These are phyloP conservation scores for Meles meles DNA, from an alignment of 2,113 vertebrate species.

Conservation along the genomic window DNA sequence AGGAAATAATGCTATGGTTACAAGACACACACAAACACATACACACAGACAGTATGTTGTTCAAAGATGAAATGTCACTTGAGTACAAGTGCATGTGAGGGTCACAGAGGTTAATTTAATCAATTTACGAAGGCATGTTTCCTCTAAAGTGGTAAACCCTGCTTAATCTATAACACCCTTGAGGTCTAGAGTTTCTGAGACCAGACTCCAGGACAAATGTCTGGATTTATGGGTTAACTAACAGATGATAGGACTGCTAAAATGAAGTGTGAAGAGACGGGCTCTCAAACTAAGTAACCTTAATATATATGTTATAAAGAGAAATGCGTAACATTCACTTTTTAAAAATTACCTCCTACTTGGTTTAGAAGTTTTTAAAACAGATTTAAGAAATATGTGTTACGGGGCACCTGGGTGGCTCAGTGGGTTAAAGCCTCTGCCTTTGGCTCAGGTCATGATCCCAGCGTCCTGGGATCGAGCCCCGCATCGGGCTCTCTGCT, in stretches of 20 bases:
- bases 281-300: background rate
- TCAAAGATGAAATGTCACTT: background rate
- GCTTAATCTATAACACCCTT: background rate
- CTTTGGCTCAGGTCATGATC: too few relatives aligned
- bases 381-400: background rate
- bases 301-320: background rate
- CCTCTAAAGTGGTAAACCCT: background rate
- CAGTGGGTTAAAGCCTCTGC: too few relatives aligned
- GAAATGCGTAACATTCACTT: background rate
- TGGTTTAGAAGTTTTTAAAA: background rate
- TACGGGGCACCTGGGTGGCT: too few relatives aligned
- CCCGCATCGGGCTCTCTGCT: too few relatives aligned
- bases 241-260: background rate
- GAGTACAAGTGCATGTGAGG: background rate
- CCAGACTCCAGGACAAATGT: background rate
- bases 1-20: background rate
- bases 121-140: background rate
- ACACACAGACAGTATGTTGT: background rate
- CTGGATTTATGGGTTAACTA: background rate
- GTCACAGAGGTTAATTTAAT: background rate
- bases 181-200: constrained; percentile 5
- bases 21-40: background rate
- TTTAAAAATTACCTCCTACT: background rate
- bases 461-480: too few relatives aligned
- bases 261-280: background rate